Evolutionary conservation across 2,113 vertebrate genomes (phyloP), one percentile per base, ranked within the genome.

Genomic region (Rhadina sibilatrix): DNA sequence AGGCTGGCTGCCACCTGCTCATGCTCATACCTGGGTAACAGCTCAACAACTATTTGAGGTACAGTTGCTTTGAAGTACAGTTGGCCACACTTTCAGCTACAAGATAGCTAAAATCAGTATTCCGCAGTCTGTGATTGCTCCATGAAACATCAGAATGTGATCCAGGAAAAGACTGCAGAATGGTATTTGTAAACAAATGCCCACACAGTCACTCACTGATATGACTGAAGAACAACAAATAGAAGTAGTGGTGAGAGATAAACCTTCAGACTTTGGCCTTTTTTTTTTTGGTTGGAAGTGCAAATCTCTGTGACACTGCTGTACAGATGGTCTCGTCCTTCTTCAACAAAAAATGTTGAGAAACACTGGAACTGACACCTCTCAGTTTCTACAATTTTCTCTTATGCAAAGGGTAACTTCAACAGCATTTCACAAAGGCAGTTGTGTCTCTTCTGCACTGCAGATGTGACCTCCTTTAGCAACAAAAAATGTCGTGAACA

Each of bases 71-170:
- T 72, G n/a, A 86, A 76, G 49, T 25, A n/a, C n/a, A 72, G 28
- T 2, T 65, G 50, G 52, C 17, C 25, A 37, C 9, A 16, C 13
- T 65, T 89, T 22, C 50, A 88, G 68, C 31, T n/a, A 66, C 19
- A 69, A 50, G 27, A 22, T 1, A 25, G 27, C 17, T 46, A 56
- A 93, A 89, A 76, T 72, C 9, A 6, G 9, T 0, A 0, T 61
- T 81, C 27, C 10, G 5, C 28, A 52, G 33, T 7, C 42, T 59
- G 31, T 33, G 50, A 57, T 50, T 0, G 4, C 46, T 80, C 59
- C 27, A 9, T 13, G 37, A 83, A 93, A 60, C n/a, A 11, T 4
- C 10, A 49, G 30, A 57, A 57, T 4, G 10, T 54, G 60, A 83
- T 78, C 33, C 30, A 78, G 53, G 50, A 77, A 57, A 69, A 61